Evolutionary conservation across 2,888 invertebrate genomes (phyloP).

Genomic region (Nesidiocoris tenuis): DNA sequence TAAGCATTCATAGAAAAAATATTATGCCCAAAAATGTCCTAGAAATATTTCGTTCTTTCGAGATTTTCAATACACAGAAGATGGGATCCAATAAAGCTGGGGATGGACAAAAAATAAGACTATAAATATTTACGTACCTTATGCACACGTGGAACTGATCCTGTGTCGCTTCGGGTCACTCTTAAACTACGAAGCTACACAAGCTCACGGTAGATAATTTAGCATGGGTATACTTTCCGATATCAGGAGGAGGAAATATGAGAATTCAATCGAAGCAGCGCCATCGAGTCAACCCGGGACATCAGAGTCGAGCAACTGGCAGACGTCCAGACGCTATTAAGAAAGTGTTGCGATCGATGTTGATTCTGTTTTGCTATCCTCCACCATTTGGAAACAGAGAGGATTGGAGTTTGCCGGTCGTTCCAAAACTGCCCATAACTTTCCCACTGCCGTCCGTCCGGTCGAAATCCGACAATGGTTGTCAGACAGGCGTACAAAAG

Average conservation of each 20-base stretch:
- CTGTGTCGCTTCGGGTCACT: too few species aligned
- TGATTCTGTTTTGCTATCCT: conserved; percentile 9
- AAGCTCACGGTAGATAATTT: too few species aligned
- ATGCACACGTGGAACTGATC: too few species aligned
- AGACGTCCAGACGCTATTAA: conserved; percentile 14
- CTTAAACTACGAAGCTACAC: too few species aligned
- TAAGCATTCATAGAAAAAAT: too few species aligned
- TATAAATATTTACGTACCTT: too few species aligned
- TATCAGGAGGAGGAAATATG: not conserved
- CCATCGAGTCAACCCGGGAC: not conserved
- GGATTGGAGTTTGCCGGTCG: not conserved
- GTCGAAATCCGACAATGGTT: not conserved
- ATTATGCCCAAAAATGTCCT: too few species aligned
- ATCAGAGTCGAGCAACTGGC: not conserved
- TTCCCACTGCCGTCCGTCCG: not conserved
- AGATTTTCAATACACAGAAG: too few species aligned
- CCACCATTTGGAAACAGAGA: not conserved
- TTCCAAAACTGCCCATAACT: conserved; percentile 2
- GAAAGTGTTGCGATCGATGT: conserved; percentile 18
- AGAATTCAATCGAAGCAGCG: not conserved
- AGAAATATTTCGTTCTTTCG: too few species aligned
- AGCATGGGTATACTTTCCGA: too few species aligned
- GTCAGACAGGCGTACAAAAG: not conserved
- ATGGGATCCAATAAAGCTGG: too few species aligned
- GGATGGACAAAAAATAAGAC: too few species aligned